phyloP scores from a whole-genome alignment of 2,888 invertebrate genomes.

The Temnothorax unifasciatus region DNA sequence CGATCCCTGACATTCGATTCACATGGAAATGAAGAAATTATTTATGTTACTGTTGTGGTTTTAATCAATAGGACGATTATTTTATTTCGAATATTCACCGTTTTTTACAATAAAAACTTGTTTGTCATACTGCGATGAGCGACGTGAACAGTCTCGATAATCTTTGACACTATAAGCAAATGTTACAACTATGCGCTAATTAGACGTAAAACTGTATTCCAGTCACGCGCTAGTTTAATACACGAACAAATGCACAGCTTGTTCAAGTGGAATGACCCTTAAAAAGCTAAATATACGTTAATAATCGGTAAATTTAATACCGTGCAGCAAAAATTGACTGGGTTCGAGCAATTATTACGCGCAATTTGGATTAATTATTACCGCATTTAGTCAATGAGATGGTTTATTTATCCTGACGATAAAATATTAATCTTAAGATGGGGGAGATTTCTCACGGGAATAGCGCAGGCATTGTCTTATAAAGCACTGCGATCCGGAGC shows the following conservation, averaged over 20 bases:
- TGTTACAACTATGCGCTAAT: slow-evolving; percentile 53
- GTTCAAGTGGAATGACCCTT: background rate
- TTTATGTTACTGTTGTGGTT: slow-evolving; percentile 38
- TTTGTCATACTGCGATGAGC: background rate
- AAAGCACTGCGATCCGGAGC: slow-evolving; percentile 26
- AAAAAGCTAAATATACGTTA: slow-evolving; percentile 13
- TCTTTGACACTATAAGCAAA: background rate
- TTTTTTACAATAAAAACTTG: background rate
- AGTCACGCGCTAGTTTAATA: slow-evolving; percentile 1
- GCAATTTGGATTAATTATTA: slow-evolving; percentile 11
- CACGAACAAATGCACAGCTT: background rate
- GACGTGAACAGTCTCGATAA: background rate
- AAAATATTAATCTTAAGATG: slow-evolving; percentile 18
- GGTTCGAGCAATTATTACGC: background rate
- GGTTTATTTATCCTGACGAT: slow-evolving; percentile 9
- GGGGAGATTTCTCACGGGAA: background rate
- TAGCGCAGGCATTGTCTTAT: background rate
- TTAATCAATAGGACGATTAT: slow-evolving; percentile 32
- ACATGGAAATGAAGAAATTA: slow-evolving; percentile 44
- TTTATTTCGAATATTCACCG: background rate
- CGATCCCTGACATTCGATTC: slow-evolving; percentile 34
- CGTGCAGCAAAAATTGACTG: background rate
- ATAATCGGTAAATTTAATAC: slow-evolving; percentile 4
- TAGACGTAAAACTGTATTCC: background rate
- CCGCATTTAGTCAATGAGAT: background rate